Conservation (phyloP, 2,888 invertebrate species). For the Drosophila cracens region DNA sequence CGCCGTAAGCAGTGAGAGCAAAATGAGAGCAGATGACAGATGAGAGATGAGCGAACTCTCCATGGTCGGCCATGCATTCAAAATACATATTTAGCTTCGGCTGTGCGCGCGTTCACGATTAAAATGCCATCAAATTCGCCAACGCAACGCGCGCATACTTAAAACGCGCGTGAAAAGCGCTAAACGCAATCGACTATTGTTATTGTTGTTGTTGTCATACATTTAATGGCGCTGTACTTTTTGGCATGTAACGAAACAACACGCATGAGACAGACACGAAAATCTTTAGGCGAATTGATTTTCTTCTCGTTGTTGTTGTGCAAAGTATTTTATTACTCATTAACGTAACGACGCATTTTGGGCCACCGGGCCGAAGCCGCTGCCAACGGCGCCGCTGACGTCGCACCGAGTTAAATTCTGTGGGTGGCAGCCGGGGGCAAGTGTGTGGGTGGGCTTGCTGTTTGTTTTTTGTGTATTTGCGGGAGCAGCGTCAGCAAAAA, state of each 20-base stretch:
- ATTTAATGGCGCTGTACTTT: slow-evolving; percentile 62
- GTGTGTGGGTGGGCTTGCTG: slow-evolving; percentile 12
- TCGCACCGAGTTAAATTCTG: slow-evolving; percentile 41
- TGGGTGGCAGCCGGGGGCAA: slow-evolving; percentile 5
- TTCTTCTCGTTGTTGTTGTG: slow-evolving; percentile 45
- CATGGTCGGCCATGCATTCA: slow-evolving; percentile 27
- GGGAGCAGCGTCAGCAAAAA: slow-evolving; percentile 70
- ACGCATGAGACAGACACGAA: slow-evolving; percentile 23
- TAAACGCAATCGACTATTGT: slow-evolving; percentile 39
- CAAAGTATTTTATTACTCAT: slow-evolving; percentile 81
- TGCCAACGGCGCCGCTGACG: slow-evolving; percentile 52
- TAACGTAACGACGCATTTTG: slow-evolving; percentile 79
- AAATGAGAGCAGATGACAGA: slow-evolving; percentile 4
- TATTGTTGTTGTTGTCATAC: slow-evolving; percentile 35
- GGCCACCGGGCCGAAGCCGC: slow-evolving; percentile 54
- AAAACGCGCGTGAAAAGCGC: slow-evolving; percentile 59
- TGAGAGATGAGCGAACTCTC: slow-evolving; percentile 20
- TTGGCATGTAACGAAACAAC: slow-evolving; percentile 49
- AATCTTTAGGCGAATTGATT: slow-evolving; percentile 34
- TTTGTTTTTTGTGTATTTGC: slow-evolving; percentile 50
- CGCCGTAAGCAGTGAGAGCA: slow-evolving; percentile 14
- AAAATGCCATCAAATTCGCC: slow-evolving; percentile 78
- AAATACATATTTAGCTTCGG: slow-evolving; percentile 20
- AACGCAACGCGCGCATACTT: slow-evolving; percentile 54
- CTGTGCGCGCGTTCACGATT: slow-evolving; percentile 65